A percentile compares a stretch with the other conserved stretches of the same genome.
phyloP scores from a whole-genome alignment of 1,140 invertebrate species.

The Bombyx mandarina region DNA sequence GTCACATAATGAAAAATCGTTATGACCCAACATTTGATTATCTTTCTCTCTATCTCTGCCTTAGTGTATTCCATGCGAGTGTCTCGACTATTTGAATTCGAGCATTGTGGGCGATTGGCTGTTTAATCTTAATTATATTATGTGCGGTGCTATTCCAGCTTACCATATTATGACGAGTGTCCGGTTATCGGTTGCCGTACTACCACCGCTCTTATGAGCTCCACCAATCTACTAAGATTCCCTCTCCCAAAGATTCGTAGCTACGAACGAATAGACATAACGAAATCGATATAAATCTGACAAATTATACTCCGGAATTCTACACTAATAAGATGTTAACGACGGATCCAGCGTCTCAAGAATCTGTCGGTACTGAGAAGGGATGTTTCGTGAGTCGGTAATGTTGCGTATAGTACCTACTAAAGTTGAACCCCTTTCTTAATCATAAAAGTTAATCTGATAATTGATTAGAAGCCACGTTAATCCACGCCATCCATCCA shows the following conservation, averaged over 20 bases:
- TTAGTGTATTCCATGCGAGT: constrained; percentile 5
- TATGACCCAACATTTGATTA: too few species aligned
- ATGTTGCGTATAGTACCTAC: too few species aligned
- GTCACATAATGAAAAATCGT: too few species aligned
- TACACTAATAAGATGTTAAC: constrained; percentile 61
- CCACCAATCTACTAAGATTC: constrained; percentile 41
- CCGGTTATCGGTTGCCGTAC: constrained; percentile 7
- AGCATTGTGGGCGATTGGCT: neutral
- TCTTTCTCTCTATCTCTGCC: too few species aligned
- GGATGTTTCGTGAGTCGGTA: neutral
- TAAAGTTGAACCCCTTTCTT: too few species aligned
- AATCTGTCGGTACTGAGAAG: constrained; percentile 9
- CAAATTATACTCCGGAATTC: constrained; percentile 51
- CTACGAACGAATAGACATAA: constrained; percentile 16
- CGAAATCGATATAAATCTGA: constrained; percentile 49
- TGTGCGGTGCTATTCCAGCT: constrained; percentile 9
- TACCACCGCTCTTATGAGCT: constrained; percentile 9
- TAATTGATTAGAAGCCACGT: too few species aligned
- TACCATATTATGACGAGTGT: constrained; percentile 27
- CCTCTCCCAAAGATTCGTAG: constrained; percentile 29
- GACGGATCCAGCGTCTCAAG: constrained; percentile 28
- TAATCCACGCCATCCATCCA: too few species aligned
- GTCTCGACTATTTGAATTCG: neutral
- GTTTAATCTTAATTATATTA: constrained; percentile 14
- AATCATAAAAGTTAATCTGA: too few species aligned